phyloP scores from a whole-genome alignment of 23 tunicate species.

The Pegea sp. region DNA sequence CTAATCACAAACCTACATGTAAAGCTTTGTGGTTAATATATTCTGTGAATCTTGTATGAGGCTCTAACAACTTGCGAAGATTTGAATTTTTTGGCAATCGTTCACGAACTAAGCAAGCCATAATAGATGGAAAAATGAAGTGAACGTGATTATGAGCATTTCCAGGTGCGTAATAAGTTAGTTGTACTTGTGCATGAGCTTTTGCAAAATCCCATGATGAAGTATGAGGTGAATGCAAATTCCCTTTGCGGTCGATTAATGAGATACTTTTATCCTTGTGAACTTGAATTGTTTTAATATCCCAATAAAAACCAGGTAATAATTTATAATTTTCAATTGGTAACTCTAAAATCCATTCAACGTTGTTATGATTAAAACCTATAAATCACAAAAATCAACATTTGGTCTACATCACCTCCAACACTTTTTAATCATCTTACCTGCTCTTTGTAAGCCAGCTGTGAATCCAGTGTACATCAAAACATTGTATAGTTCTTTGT shows the following conservation, averaged over 20 bases:
- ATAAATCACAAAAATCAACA: neutral
- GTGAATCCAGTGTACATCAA: conserved; percentile 21
- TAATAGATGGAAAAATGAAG: conserved; percentile 38
- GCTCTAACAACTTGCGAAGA: conserved; percentile 46
- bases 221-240: conserved; percentile 29
- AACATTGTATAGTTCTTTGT: conserved; percentile 21
- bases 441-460: conserved; percentile 35
- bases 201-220: conserved; percentile 54
- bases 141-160: conserved; percentile 41
- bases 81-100: conserved; percentile 15
- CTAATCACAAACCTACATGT: conserved; percentile 17
- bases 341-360: conserved; percentile 24
- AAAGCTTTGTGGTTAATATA: conserved; percentile 39
- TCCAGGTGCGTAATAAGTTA: conserved; percentile 63
- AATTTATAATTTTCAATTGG: conserved; percentile 7
- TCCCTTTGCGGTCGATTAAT: conserved; percentile 20
- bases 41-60: conserved; percentile 58
- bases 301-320: conserved; percentile 42
- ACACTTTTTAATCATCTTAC: conserved; percentile 2
- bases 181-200: conserved; percentile 72
- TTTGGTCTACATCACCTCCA: neutral
- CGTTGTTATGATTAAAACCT: conserved; percentile 4
- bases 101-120: conserved; percentile 18
- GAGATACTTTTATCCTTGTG: conserved; percentile 11
- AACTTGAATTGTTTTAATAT: conserved; percentile 26